These are phyloP conservation scores for Sminthurides bifidus DNA, from an alignment of 1,140 invertebrate species.

Conservation along the genomic window DNA sequence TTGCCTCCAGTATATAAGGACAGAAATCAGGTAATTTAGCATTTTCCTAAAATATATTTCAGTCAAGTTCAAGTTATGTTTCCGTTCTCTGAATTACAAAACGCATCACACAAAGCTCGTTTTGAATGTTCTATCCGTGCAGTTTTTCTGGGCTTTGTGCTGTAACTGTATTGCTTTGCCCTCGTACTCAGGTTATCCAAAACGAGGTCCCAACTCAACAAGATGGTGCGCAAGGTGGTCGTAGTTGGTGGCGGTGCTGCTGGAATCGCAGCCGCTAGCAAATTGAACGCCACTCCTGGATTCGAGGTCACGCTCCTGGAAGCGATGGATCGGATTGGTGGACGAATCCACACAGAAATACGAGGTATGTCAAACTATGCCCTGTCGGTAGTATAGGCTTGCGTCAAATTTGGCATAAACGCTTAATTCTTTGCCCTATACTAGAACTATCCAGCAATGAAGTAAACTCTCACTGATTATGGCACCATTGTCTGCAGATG, in stretches of 20 bases:
- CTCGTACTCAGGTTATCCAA: too few relatives aligned
- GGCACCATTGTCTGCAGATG: not conserved
- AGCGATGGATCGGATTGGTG: conserved; percentile 33
- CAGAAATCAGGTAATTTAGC: too few relatives aligned
- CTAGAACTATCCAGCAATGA: not conserved
- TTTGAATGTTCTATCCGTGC: too few relatives aligned
- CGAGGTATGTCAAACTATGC: conserved; percentile 24
- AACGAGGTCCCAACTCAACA: too few relatives aligned
- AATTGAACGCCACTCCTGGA: conserved; percentile 22
- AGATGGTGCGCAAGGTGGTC: too few relatives aligned
- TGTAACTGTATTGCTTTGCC: too few relatives aligned
- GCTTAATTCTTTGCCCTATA: not conserved
- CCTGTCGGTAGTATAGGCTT: not conserved
- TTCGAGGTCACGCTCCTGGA: conserved; percentile 32
- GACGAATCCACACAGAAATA: conserved; percentile 29
- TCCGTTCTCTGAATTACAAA: too few relatives aligned
- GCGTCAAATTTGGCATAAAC: not conserved
- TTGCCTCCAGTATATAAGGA: too few relatives aligned
- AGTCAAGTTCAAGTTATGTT: too few relatives aligned
- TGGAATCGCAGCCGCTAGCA: conserved; percentile 30
- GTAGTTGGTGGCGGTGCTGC: conserved; percentile 35
- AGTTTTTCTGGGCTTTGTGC: too few relatives aligned
- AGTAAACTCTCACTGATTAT: not conserved
- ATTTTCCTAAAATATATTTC: too few relatives aligned
- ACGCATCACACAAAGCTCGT: too few relatives aligned